Conservation (phyloP, 2,113 vertebrate genomes). For the Prunella fulvescens region DNA sequence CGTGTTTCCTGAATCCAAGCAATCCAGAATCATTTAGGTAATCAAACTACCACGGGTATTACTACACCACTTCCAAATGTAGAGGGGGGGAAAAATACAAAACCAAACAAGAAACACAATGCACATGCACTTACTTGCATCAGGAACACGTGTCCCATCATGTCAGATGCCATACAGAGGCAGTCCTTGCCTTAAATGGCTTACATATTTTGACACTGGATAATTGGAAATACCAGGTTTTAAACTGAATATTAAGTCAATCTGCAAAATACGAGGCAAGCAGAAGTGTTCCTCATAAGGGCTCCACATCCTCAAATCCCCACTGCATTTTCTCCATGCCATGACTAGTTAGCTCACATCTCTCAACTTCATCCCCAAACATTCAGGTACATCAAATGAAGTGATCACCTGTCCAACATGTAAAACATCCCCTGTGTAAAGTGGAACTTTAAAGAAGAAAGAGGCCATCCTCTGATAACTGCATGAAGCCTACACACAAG, state of each 20-base stretch:
- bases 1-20: not conserved
- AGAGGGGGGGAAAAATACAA: not conserved
- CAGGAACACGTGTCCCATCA: slow-evolving; percentile 37
- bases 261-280: slow-evolving; percentile 51
- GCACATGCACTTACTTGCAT: slow-evolving; percentile 30
- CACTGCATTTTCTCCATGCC: not conserved
- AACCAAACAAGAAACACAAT: not conserved
- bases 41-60: not conserved
- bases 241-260: slow-evolving; percentile 50
- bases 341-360: not conserved
- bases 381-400: not conserved
- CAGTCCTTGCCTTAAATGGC: slow-evolving; percentile 46
- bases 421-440: not conserved
- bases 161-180: slow-evolving; percentile 23
- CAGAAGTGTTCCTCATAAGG: slow-evolving; percentile 30
- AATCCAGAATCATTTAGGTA: not conserved
- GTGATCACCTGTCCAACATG: not conserved
- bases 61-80: not conserved
- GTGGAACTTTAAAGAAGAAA: not conserved
- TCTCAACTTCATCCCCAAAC: not conserved
- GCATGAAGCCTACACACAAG: not conserved
- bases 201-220: slow-evolving; percentile 48
- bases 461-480: not conserved
- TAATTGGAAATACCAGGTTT: slow-evolving; percentile 47
- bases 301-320: not conserved